Evolutionary conservation across 2,797 vertebrate genomes (phyloP), one percentile per base, ranked within the genome.

Genomic region (Rousettus madagascariensis): DNA sequence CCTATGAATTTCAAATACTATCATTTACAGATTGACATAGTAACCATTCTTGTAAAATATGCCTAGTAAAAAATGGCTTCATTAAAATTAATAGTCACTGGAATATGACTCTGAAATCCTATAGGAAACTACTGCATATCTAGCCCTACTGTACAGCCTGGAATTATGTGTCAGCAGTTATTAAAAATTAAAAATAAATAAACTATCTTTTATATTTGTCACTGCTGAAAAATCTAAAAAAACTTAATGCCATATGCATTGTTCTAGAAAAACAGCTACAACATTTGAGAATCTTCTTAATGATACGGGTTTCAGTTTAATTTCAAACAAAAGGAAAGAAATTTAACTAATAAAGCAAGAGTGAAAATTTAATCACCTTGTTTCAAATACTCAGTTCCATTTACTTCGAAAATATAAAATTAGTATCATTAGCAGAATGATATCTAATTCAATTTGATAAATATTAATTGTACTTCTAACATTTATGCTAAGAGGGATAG

Each of bases 11-110:
- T 83, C 26, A 88, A 53, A 36, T 17, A 78, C 1, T 82, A 91
- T 75, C 49, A 92, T 92, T 93, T 96, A 55, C 6, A 84, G n/a
- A 95, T 53, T 46, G 86, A 84, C 0, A 55, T 1, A 65, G 33
- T 33, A 36, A 46, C 10, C 15, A 53, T 65, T 71, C 1, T 85
- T 69, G 0, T 78, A 55, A 69, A 80, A 55, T 33, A 80, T 28
- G 3, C 12, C 4, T 4, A 28, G 63, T 86, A 12, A 68, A 88
- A 55, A 84, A 74, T 90, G 33, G 4, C 1, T 90, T 79, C 53
- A 53, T 61, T 93, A 49, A 49, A 79, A 74, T 55, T 51, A 77
- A 51, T 33, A 51, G 91, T 59, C 38, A 83, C 3, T 8, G 38
- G 17, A 82, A 43, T 57, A 63, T 8, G 20, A 94, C 28, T 33